These are phyloP conservation scores for Calephelis perditalis DNA, from an alignment of 2,888 invertebrate genomes.

Conservation along the genomic window DNA sequence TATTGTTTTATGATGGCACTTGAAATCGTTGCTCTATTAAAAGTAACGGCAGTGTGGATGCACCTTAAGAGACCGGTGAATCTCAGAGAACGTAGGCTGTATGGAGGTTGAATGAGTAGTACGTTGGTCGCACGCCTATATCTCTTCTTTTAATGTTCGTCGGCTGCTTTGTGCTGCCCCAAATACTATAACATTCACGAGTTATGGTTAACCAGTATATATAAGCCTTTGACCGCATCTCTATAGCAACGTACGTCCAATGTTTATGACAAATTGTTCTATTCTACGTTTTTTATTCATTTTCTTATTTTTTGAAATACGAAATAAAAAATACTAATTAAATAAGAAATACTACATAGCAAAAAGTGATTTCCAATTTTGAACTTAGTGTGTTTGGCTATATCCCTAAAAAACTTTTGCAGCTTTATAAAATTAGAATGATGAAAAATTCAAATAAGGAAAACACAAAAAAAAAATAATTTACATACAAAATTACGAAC, in stretches of 20 bases:
- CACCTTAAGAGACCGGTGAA: slow-evolving; percentile 30
- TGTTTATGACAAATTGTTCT: slow-evolving; percentile 46
- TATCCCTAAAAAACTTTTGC: too few relatives aligned
- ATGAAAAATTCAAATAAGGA: too few relatives aligned
- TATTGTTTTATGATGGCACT: too few relatives aligned
- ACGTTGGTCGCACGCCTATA: slow-evolving; percentile 58
- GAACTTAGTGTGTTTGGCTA: too few relatives aligned
- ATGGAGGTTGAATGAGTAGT: slow-evolving; percentile 59
- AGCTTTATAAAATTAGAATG: too few relatives aligned
- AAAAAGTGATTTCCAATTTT: too few relatives aligned
- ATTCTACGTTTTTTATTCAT: slow-evolving; percentile 21
- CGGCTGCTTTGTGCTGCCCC: slow-evolving; percentile 71
- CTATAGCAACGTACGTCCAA: slow-evolving; percentile 36
- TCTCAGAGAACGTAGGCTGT: slow-evolving; percentile 33
- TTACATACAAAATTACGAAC: too few relatives aligned
- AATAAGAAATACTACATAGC: too few relatives aligned
- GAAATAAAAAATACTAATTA: too few relatives aligned
- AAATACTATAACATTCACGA: slow-evolving; percentile 71
- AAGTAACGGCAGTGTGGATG: too few relatives aligned
- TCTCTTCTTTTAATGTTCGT: slow-evolving; percentile 68
- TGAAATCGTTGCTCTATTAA: too few relatives aligned
- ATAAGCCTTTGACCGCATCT: slow-evolving; percentile 51
- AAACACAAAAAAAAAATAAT: too few relatives aligned
- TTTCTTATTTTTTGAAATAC: not conserved
- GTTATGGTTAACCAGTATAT: slow-evolving; percentile 60